These are phyloP conservation scores for Perithous albicinctus DNA, from an alignment of 2,888 invertebrate genomes.

Conservation along the genomic window DNA sequence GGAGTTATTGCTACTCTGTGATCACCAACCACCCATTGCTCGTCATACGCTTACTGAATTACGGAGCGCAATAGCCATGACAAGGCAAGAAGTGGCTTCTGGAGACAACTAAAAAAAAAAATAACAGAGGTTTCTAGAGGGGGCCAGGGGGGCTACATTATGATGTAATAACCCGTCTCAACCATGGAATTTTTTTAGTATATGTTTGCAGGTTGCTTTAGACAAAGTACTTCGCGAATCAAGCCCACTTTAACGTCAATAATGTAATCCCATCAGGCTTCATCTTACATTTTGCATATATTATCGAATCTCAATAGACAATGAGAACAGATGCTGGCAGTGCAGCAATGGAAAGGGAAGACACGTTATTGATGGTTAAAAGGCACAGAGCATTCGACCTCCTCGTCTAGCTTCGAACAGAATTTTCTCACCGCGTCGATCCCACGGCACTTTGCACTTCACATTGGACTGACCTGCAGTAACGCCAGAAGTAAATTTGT, in stretches of 20 bases:
- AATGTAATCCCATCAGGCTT: background rate
- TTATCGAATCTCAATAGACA: slow-evolving; percentile 17
- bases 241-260: background rate
- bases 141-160: background rate
- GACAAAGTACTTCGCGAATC: slow-evolving; percentile 8
- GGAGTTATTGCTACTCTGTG: background rate
- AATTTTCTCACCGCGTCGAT: background rate
- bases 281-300: slow-evolving; percentile 8
- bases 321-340: background rate
- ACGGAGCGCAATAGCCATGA: background rate
- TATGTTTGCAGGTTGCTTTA: background rate
- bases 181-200: background rate
- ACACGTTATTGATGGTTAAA: slow-evolving; percentile 26
- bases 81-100: background rate
- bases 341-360: background rate
- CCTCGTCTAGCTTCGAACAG: background rate
- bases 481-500: background rate
- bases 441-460: background rate
- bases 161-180: background rate
- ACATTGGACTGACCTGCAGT: background rate
- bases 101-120: slow-evolving; percentile 1
- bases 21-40: too few species aligned
- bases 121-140: background rate
- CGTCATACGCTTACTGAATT: background rate
- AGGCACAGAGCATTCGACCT: slow-evolving; percentile 11